A percentile compares a stretch with the other conserved stretches of the same genome.
Conservation (phyloP, 2,888 invertebrate genomes). For the Andrena praecox region DNA sequence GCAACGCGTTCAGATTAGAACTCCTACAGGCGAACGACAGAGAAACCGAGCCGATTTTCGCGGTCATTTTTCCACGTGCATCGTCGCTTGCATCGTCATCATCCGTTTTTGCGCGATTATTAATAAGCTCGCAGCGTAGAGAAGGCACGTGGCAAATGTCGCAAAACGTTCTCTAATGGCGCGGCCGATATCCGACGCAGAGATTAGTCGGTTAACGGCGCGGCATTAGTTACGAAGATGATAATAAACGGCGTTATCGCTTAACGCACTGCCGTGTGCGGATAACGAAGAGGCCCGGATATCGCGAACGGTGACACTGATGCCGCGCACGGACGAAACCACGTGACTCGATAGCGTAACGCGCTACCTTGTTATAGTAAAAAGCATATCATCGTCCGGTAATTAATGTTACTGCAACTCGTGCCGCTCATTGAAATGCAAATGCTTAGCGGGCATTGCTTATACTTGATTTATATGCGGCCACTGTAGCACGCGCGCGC, state of each 20-base stretch:
- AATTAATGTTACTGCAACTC: constrained; percentile 66
- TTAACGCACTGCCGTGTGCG: constrained; percentile 48
- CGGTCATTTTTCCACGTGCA: not conserved
- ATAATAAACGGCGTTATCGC: constrained; percentile 72
- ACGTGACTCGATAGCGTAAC: constrained; percentile 56
- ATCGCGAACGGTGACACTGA: constrained; percentile 37
- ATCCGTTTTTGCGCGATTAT: constrained; percentile 15
- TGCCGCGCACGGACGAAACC: constrained; percentile 32
- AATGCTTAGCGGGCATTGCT: constrained; percentile 66
- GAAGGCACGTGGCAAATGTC: constrained; percentile 28
- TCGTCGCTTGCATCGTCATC: not conserved
- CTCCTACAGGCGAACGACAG: not conserved
- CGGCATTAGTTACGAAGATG: constrained; percentile 67
- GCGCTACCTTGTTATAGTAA: constrained; percentile 41
- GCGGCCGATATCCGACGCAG: constrained; percentile 41
- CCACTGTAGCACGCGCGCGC: constrained; percentile 3
- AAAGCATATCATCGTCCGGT: constrained; percentile 64
- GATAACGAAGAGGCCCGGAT: constrained; percentile 55
- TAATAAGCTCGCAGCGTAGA: constrained; percentile 25
- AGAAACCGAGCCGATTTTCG: not conserved
- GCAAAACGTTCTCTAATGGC: constrained; percentile 53
- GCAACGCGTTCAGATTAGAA: constrained; percentile 3
- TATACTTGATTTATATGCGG: constrained; percentile 64
- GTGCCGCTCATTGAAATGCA: constrained; percentile 68
- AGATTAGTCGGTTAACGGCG: constrained; percentile 66